These are phyloP conservation scores for Phenganax stokvisi DNA, from an alignment of 92 coral and sea anemone genomes.

Conservation along the genomic window DNA sequence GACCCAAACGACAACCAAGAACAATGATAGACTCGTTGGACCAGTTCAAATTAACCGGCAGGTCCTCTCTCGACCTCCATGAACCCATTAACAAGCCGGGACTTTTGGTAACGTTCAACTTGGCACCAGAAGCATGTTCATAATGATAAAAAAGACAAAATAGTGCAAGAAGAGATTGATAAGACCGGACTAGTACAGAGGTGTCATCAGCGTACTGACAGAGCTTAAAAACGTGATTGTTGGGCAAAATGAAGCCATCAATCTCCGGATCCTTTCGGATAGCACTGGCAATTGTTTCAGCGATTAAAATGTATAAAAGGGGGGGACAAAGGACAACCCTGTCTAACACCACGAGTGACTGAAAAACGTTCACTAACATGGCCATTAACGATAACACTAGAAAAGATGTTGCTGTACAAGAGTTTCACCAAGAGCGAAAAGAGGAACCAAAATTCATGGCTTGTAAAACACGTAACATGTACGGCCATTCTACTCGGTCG, in stretches of 20 bases:
- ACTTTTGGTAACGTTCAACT: slow-evolving; percentile 31
- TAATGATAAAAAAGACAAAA: slow-evolving; percentile 13
- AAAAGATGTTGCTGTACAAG: slow-evolving; percentile 3
- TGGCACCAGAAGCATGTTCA: slow-evolving; percentile 45
- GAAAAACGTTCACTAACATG: not conserved
- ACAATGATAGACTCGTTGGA: not conserved
- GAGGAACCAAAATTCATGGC: slow-evolving; percentile 14
- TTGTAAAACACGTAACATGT: not conserved
- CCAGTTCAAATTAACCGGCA: slow-evolving; percentile 39
- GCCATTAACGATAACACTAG: slow-evolving; percentile 18
- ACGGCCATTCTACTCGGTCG: slow-evolving; percentile 8
- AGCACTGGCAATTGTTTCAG: slow-evolving; percentile 22
- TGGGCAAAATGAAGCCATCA: slow-evolving; percentile 22
- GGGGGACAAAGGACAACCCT: slow-evolving; percentile 45
- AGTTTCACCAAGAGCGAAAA: not conserved
- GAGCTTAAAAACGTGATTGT: not conserved
- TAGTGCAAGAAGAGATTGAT: slow-evolving; percentile 5
- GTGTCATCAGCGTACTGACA: slow-evolving; percentile 49
- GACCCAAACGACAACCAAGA: slow-evolving; percentile 18
- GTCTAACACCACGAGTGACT: slow-evolving; percentile 2
- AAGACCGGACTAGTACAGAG: slow-evolving; percentile 4
- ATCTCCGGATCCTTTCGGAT: slow-evolving; percentile 11
- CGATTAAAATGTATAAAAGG: slow-evolving; percentile 27
- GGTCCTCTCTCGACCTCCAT: slow-evolving; percentile 19
- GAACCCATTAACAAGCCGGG: slow-evolving; percentile 46